phyloP scores from a whole-genome alignment of 2,888 invertebrate genomes.

The Pristionchus fissidentatus region DNA sequence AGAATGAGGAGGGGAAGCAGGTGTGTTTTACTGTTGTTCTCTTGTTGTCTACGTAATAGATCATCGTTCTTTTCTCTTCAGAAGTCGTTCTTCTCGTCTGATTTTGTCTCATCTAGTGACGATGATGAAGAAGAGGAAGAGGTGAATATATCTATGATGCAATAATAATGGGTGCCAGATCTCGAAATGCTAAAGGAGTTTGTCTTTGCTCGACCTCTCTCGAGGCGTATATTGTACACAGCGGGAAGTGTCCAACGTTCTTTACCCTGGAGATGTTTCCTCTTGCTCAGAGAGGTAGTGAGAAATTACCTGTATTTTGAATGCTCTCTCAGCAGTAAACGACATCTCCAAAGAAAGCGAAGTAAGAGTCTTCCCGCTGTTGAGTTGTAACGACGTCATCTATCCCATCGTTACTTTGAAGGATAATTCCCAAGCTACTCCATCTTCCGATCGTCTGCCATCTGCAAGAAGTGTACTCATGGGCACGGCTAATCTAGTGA shows the following conservation, averaged over 20 bases:
- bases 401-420: background rate
- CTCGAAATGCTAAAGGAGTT: too few relatives aligned
- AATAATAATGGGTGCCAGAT: too few relatives aligned
- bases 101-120: constrained; percentile 45
- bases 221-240: too few relatives aligned
- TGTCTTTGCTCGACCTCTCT: too few relatives aligned
- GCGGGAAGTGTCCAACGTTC: too few relatives aligned
- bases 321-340: background rate
- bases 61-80: background rate
- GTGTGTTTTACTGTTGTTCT: background rate
- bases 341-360: too few relatives aligned
- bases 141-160: too few relatives aligned
- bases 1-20: constrained; percentile 5
- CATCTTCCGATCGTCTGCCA: background rate
- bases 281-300: too few relatives aligned
- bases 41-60: background rate
- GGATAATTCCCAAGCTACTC: background rate
- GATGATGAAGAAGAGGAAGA: constrained; percentile 41
- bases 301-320: background rate
- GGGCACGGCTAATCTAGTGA: constrained; percentile 37
- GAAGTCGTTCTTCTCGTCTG: constrained; percentile 48
- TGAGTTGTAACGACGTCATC: too few relatives aligned
- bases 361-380: too few relatives aligned
- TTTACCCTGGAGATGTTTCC: too few relatives aligned
- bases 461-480: constrained; percentile 38